Conservation (phyloP, 2,113 vertebrate genomes). For the Rhynchomys soricoides region DNA sequence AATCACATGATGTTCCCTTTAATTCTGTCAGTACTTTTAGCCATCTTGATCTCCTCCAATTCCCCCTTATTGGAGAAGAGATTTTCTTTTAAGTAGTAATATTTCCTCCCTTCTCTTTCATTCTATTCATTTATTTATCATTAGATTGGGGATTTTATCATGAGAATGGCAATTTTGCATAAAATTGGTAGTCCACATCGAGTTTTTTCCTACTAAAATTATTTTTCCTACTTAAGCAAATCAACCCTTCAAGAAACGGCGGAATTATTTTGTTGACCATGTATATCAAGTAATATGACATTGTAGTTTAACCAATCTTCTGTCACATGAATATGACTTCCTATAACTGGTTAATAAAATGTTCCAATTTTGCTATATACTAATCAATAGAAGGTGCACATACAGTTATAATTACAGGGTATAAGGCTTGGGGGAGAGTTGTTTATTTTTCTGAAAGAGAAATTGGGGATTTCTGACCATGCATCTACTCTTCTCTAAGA, state of each 20-base stretch:
- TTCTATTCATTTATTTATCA: neutral
- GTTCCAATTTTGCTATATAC: neutral
- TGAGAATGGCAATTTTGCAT: neutral
- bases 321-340: neutral
- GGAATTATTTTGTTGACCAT: neutral
- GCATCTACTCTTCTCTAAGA: neutral
- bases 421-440: rapidly evolving
- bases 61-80: neutral
- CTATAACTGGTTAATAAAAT: neutral
- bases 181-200: neutral
- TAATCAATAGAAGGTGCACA: neutral
- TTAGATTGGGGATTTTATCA: no score
- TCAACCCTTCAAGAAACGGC: neutral
- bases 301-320: neutral
- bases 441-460: neutral
- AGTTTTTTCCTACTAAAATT: neutral
- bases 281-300: neutral
- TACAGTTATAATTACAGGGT: neutral
- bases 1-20: neutral
- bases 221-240: neutral
- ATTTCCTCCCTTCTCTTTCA: neutral
- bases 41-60: neutral
- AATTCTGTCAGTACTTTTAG: neutral
- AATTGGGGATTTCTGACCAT: neutral
- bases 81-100: neutral